Evolutionary conservation across 2,797 vertebrate species (phyloP).

Genomic region (Poeciliopsis paucimaculata): DNA sequence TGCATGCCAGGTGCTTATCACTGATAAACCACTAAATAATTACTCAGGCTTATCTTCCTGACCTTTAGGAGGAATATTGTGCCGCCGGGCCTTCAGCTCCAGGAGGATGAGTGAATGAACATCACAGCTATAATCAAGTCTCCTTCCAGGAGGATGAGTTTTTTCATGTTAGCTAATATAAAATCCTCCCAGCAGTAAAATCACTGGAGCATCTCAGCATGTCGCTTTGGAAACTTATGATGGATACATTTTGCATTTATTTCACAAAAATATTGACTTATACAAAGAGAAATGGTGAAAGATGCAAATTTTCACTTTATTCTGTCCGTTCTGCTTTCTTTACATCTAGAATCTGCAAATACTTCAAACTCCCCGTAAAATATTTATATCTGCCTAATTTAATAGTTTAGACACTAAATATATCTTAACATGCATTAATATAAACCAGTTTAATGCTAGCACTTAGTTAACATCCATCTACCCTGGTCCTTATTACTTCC

Average conservation of each 20-base stretch:
- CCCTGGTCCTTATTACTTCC: too few relatives aligned
- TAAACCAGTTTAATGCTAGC: too few relatives aligned
- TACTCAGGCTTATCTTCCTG: constrained; percentile 58
- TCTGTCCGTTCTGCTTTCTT: not conserved
- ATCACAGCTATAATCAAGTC: constrained; percentile 27
- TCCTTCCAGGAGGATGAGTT: constrained; percentile 21
- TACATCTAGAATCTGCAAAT: not conserved
- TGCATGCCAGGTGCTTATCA: constrained; percentile 55
- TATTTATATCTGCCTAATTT: not conserved
- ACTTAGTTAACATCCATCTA: not conserved
- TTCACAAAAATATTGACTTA: not conserved
- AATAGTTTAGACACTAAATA: not conserved
- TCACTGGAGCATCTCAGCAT: constrained; percentile 19
- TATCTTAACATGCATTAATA: not conserved
- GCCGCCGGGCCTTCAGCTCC: constrained; percentile 11
- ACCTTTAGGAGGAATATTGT: constrained; percentile 56
- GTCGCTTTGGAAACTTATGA: not conserved
- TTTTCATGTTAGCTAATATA: constrained; percentile 15
- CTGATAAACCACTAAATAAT: constrained; percentile 55
- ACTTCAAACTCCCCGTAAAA: not conserved
- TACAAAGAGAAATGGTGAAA: not conserved
- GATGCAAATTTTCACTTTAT: not conserved
- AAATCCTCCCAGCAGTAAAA: not conserved
- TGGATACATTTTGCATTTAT: not conserved
- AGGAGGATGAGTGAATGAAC: constrained; percentile 37